Evolutionary conservation across 2,797 vertebrate species (phyloP), one percentile per base, ranked within the genome.

Genomic region (Semotilus atromaculatus): DNA sequence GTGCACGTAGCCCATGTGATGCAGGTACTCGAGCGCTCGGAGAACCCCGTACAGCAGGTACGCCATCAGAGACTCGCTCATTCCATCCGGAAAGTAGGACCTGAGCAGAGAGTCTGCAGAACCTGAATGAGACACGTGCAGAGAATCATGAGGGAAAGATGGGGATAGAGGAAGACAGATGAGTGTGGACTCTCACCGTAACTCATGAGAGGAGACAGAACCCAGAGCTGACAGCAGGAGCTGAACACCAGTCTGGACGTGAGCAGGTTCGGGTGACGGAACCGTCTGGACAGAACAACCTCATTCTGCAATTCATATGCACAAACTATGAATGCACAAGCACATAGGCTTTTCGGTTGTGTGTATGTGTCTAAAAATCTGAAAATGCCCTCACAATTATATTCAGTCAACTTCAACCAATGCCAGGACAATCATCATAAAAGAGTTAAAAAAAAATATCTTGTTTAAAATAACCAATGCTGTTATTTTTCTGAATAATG

Each of bases 1-100:
- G 95, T 99, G 98, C 93, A 99, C 97, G 83, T 96, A 99, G 90
- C 97, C 97, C 87, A 98, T 98, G 87, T 95, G 95, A 90, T 99
- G 98, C 89, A 99, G 95, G 90, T 99, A 99, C 86, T 96, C 96
- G 93, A 99, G 91, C 1, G 96, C 98, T 92, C 95, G 96, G 84
- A 99, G 94, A 62, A 96, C 97, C 36, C 97, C 97, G 72, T 97
- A 96, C 43, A 99, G 95, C 90, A 99, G 95, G 88, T 97, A 98
- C 26, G 97, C 96, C 85, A 99, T 97, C 89, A 99, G 94, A 87
- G 96, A 95, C 94, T 99, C 98, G 89, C 95, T 99, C 98, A 99
- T 99, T 85, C 98, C 98, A 88, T 99, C 97, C 29, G 97, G 97
- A 93, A 99, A 99, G 88, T 97, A 96, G 4, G 96, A 96, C 91